Percentiles rank a stretch among this genome's conserved stretches.
phyloP scores from a whole-genome alignment of 2,797 vertebrate genomes.

The Crypturellus tataupa region DNA sequence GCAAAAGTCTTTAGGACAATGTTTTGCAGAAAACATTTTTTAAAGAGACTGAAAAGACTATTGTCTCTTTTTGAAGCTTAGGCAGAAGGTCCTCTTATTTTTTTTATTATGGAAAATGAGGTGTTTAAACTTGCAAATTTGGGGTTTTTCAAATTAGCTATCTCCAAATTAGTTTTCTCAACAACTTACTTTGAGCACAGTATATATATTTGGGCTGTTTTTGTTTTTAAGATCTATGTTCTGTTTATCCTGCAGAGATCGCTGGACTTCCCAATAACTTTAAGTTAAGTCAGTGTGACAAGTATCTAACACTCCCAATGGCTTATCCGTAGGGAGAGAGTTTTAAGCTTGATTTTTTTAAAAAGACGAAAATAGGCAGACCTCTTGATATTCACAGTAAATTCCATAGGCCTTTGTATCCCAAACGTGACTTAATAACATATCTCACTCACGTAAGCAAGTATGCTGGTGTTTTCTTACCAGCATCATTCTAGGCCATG shows the following conservation, averaged over 20 bases:
- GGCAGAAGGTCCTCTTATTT: slow-evolving; percentile 14
- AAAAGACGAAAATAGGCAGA: background rate
- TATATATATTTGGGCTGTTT: background rate
- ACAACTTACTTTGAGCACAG: background rate
- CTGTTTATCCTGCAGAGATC: background rate
- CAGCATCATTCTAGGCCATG: background rate
- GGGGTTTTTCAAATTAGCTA: background rate
- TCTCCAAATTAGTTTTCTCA: background rate
- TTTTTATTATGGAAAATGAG: background rate
- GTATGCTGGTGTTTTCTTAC: background rate
- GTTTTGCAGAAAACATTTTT: slow-evolving; percentile 20
- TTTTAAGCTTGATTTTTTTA: background rate
- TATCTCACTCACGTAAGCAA: background rate
- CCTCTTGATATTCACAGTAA: rapidly evolving
- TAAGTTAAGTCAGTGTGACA: background rate
- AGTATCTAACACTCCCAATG: background rate
- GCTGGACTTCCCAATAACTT: background rate
- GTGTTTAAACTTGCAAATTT: background rate
- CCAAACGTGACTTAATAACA: background rate
- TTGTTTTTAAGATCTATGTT: background rate
- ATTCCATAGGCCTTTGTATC: background rate
- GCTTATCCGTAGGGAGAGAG: background rate
- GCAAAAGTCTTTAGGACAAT: background rate
- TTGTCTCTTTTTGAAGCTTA: slow-evolving; percentile 7
- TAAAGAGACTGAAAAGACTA: slow-evolving; percentile 26